phyloP scores from a whole-genome alignment of 1,140 invertebrate species.

The Neuroterus valhalla region DNA sequence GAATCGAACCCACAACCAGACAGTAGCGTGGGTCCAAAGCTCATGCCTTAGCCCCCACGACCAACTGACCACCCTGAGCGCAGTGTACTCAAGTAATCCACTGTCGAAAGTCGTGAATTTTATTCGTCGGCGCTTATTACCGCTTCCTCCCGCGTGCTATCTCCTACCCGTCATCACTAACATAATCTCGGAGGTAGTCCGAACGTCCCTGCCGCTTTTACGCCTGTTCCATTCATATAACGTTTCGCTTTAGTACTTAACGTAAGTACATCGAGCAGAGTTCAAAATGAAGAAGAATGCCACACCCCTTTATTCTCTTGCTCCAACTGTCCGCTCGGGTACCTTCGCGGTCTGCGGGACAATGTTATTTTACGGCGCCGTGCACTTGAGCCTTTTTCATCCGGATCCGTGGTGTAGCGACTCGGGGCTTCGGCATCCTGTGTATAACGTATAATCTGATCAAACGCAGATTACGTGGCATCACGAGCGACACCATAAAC shows the following conservation, averaged over 20 bases:
- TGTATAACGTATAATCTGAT: slow-evolving; percentile 74
- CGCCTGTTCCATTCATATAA: slow-evolving; percentile 37
- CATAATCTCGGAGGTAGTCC: slow-evolving; percentile 62
- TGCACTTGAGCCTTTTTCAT: slow-evolving; percentile 75
- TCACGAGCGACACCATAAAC: not conserved
- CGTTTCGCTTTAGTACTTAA: slow-evolving; percentile 59
- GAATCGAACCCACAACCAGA: too few relatives aligned
- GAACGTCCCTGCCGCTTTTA: slow-evolving; percentile 48
- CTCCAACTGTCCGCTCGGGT: slow-evolving; percentile 35
- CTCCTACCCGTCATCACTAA: slow-evolving; percentile 43
- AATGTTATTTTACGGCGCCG: slow-evolving; percentile 75
- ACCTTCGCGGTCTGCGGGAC: slow-evolving; percentile 66
- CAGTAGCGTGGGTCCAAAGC: too few relatives aligned
- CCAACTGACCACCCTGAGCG: too few relatives aligned
- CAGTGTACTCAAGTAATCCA: slow-evolving; percentile 63
- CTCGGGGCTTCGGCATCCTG: slow-evolving; percentile 53
- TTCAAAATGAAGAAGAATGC: slow-evolving; percentile 67
- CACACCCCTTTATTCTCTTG: slow-evolving; percentile 48
- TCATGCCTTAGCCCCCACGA: too few relatives aligned
- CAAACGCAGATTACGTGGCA: slow-evolving; percentile 73
- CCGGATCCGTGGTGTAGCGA: slow-evolving; percentile 63
- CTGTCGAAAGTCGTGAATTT: slow-evolving; percentile 70
- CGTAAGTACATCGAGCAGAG: slow-evolving; percentile 63
- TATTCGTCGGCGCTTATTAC: slow-evolving; percentile 69
- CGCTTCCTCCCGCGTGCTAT: slow-evolving; percentile 39